These are phyloP conservation scores for Argopecten irradians DNA, from an alignment of 1,140 invertebrate species.

Conservation along the genomic window DNA sequence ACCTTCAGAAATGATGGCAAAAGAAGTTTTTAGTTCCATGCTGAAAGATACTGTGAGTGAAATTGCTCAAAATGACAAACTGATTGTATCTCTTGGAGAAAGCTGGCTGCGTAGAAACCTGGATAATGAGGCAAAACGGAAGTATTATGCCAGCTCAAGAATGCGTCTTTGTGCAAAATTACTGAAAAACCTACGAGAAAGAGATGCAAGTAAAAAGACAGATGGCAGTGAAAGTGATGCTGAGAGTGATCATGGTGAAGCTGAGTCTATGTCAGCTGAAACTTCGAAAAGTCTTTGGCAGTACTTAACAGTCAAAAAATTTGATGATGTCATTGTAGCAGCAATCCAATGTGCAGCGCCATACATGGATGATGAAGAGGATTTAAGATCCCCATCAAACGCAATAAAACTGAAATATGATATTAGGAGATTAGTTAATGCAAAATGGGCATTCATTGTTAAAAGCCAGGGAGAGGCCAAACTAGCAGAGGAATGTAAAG, in stretches of 20 bases:
- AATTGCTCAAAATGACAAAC: constrained; percentile 25
- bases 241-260: too few relatives aligned
- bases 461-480: background rate
- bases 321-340: constrained; percentile 29
- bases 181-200: constrained; percentile 19
- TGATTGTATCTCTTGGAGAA: constrained; percentile 42
- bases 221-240: background rate
- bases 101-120: constrained; percentile 37
- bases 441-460: constrained; percentile 34
- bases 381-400: constrained; percentile 48
- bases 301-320: background rate
- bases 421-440: constrained; percentile 36
- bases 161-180: constrained; percentile 43
- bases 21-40: constrained; percentile 31
- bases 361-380: constrained; percentile 49
- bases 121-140: constrained; percentile 37
- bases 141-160: constrained; percentile 32
- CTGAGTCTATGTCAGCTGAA: too few relatives aligned
- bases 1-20: constrained; percentile 3
- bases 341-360: constrained; percentile 33
- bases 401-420: constrained; percentile 53
- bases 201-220: background rate
- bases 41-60: background rate
- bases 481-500: constrained; percentile 8
- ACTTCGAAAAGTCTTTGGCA: background rate